Base-by-base conservation (phyloP, 2,797 vertebrate genomes). In the Manis pentadactyla region DNA sequence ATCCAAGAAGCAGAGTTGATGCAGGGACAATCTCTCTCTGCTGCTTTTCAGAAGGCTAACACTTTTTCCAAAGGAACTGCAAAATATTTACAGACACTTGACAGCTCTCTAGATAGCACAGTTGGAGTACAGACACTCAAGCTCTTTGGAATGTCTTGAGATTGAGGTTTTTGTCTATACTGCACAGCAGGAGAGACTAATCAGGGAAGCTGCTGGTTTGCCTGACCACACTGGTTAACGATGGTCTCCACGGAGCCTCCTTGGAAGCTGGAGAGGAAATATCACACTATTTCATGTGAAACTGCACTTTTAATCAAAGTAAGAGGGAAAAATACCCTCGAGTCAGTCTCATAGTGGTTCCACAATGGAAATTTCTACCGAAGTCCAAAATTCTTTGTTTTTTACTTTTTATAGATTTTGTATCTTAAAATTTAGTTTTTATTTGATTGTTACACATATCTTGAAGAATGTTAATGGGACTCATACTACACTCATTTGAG, bases 31-130 rank as follows among this genome's bases (percentile, higher is more conserved):
- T 29, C 57, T 75, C 12, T 9, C 39, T 77, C 55, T 68, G 57
- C 90, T 93, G 42, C 57, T 59, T 96, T 81, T 93, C 51, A 17
- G 83, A 92, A 94, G 51, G 61, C 71, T 94, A 84, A 97, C 94
- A 89, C 69, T 66, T 95, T 94, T 96, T 93, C 75, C 63, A 78
- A 91, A 97, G 86, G 81, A 97, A 64, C 87, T 84, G 79, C 75
- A 95, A 97, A 97, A 96, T 97, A 97, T 97, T 97, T 97, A 89
- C 63, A 95, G 89, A 93, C 79, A 66, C 46, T 95, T 93, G 93
- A 94, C 94, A 94, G 71, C 89, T 96, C 91, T 95, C 61, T 95
- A 57, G 66, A 87, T 95, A 81, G 77, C 93, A 83, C 97, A 92
- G 90, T 49, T 78, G 83, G 95, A 94, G 25, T 10, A 78, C 7